Base-by-base conservation (phyloP, 2,113 vertebrate species). In the Syngnathus typhle region DNA sequence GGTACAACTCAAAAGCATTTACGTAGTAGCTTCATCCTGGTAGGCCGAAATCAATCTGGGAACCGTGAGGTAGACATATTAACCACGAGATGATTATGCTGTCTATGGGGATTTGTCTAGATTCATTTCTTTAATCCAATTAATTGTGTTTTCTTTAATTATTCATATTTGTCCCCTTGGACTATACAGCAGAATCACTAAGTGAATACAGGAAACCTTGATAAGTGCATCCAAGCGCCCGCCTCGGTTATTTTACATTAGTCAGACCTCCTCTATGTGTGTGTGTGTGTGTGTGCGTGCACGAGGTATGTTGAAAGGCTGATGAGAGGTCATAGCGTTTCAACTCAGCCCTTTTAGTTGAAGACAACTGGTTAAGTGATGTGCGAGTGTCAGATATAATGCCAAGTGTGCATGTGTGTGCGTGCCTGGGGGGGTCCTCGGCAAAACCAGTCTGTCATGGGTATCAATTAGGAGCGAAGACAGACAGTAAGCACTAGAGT, bases 321-420 rank as follows among this genome's bases (percentile, higher is more conserved):
- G 75, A 77, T 70, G 70, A 56, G 58, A 74, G 47, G 67, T 59
- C 39, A 65, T 62, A 81, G 78, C 74, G 78, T 81, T 83, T 82
- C 77, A 21, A 61, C 68, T 71, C 19, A 0, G 75, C 69, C 74
- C 76, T 79, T 81, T 84, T 67, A 74, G 77, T 65, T 62, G 81
- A 80, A 78, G 73, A 85, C 82, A 80, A 85, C 82, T 84, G 82
- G 81, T 85, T 86, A 86, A 88, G 85, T 86, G 84, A 84, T 86
- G 76, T 78, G 79, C 82, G 79, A 86, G 79, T 82, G 81, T 85
- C 81, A 69, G 74, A 77, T 78, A 80, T 76, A 66, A 59, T 13
- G 67, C 5, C 16, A 65, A 32, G 46, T 65, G 69, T 58, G 37
- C 60, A 60, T 44, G 59, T 36, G 64, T 47, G 44, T 46, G 51